phyloP scores from a whole-genome alignment of 2,113 vertebrate species.

The Embiotoca jacksoni region DNA sequence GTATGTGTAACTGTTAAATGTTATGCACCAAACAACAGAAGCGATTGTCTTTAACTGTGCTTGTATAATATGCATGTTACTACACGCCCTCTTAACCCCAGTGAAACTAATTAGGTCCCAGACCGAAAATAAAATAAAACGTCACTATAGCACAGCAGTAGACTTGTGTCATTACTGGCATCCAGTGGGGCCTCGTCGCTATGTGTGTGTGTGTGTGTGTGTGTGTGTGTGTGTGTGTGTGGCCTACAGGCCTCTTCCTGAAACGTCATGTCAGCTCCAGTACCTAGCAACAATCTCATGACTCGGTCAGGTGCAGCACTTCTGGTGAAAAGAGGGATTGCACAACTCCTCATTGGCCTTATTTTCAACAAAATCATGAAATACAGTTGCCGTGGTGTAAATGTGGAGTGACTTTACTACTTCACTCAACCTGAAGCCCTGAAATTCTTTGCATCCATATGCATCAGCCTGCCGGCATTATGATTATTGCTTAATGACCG shows the following conservation, averaged over 20 bases:
- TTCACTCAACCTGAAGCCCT: not conserved
- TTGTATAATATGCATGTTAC: slow-evolving; percentile 15
- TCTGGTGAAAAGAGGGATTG: not conserved
- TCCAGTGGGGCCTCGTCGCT: slow-evolving; percentile 45
- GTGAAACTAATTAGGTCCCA: slow-evolving; percentile 72
- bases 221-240: slow-evolving; percentile 42
- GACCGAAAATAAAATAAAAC: slow-evolving; percentile 31
- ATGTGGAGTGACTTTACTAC: not conserved
- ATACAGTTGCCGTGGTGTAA: not conserved
- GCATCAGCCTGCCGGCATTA: not conserved
- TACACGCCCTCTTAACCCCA: slow-evolving; percentile 37
- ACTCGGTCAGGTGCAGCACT: slow-evolving; percentile 11
- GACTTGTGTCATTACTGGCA: slow-evolving; percentile 53
- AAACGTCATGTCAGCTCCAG: slow-evolving; percentile 18
- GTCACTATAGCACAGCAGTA: slow-evolving; percentile 23
- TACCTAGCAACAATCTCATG: slow-evolving; percentile 40
- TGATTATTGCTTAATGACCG: slow-evolving; percentile 58
- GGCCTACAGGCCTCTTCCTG: slow-evolving; percentile 10
- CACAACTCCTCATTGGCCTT: not conserved
- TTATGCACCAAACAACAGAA: too few relatives aligned
- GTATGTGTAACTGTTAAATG: too few relatives aligned
- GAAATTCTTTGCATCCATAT: slow-evolving; percentile 2
- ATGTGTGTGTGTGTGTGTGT: slow-evolving; percentile 42
- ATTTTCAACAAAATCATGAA: not conserved
- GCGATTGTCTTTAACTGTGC: not conserved